Base-by-base conservation (phyloP, 1,140 invertebrate species). In the Amyelois transitella region DNA sequence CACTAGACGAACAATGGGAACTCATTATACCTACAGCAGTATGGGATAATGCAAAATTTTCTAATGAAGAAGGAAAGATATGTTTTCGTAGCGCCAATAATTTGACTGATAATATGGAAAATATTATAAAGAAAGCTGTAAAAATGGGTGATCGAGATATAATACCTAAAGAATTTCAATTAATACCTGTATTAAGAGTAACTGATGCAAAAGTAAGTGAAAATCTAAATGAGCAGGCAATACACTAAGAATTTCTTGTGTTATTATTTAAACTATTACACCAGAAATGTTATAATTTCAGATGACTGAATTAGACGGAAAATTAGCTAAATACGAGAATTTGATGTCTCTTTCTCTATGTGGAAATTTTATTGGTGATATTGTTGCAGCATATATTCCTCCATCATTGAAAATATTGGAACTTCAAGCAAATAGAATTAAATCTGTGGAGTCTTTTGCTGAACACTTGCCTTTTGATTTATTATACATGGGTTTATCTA, bases 21-120 rank as follows among this genome's bases (percentile, higher is more conserved):
- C 28, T 81, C 0, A 24, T 76, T 7, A 52, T 87, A 38, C 73
- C 84, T 1, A 79, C 79, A 49, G 71, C 61, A 0, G 18, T 86
- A 5, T 88, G 84, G 83, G 84, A 88, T 58, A 74, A 69, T 17
- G 77, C 84, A 19, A 86, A 75, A 53, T 86, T 81, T 58, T 66
- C 68, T 18, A 82, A 73, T 32, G 69, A 81, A 20, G 77, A 86
- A 73, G 67, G 58, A 38, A 75, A 77, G 60, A 76, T 71, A 52
- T 84, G 80, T 51, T 86, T 77, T 44, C 50, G 69, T 8, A 73
- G 53, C 52, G 57, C 21, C 19, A 87, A 87, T 51, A 74, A 64
- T 51, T 66, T 88, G 8, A 88, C 84, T 5, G 74, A 88, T 44
- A 53, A 83, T 49, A 55, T 87, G 51, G 51, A 72, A 3, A 51